These are phyloP conservation scores for Diplosoma virens DNA, from an alignment of 23 tunicate genomes.

Conservation along the genomic window DNA sequence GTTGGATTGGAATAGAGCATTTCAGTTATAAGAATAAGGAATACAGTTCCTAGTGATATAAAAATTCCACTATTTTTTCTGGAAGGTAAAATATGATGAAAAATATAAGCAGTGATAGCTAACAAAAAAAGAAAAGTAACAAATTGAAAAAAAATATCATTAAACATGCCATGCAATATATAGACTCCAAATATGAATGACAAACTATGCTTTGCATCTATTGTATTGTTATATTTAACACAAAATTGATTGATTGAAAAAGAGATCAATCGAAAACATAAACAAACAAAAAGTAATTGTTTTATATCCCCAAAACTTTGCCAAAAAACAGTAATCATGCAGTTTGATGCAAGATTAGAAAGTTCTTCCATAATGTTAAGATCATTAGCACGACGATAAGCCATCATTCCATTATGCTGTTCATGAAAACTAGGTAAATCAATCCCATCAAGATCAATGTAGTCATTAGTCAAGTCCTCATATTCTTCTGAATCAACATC, in stretches of 20 bases:
- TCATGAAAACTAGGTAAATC: neutral
- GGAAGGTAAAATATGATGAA: neutral
- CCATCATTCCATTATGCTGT: neutral
- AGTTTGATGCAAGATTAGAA: constrained; percentile 4
- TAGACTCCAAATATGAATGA: constrained; percentile 18
- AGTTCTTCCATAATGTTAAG: neutral
- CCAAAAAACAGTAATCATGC: neutral
- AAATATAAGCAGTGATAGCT: neutral
- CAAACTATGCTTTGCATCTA: neutral
- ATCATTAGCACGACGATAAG: neutral
- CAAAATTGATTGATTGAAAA: neutral
- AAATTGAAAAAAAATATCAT: constrained; percentile 10
- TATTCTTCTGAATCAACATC: constrained; percentile 3
- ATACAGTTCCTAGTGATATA: constrained; percentile 38
- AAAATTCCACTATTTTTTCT: constrained; percentile 12
- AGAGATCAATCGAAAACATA: neutral
- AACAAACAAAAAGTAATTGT: neutral
- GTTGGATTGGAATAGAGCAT: constrained; percentile 21
- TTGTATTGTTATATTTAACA: neutral
- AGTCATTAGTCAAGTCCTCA: too few species aligned
- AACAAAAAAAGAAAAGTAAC: constrained; percentile 7
- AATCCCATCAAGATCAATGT: neutral
- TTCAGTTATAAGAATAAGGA: constrained; percentile 47
- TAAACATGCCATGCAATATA: constrained; percentile 29
- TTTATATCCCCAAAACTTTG: constrained; percentile 4